A percentile compares a stretch with the other conserved stretches of the same genome.
phyloP scores from a whole-genome alignment of 2,797 vertebrate species.

The Acridotheres tristis region DNA sequence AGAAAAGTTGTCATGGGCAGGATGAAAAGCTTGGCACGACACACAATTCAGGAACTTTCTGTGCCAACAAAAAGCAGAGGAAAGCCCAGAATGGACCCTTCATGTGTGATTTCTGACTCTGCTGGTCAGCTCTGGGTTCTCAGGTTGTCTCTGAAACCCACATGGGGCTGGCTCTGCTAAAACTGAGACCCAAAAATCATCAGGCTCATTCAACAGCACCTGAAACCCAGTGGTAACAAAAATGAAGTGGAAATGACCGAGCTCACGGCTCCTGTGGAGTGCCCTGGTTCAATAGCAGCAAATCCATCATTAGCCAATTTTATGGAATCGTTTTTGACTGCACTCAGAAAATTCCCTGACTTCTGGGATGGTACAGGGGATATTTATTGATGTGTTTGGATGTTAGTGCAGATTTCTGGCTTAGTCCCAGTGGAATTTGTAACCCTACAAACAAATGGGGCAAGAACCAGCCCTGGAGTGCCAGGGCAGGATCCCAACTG shows the following conservation, averaged over 20 bases:
- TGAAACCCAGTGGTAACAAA: not conserved
- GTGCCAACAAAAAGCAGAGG: not conserved
- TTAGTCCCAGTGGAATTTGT: not conserved
- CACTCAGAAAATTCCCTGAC: not conserved
- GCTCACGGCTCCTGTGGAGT: not conserved
- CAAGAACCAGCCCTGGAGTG: fast-evolving
- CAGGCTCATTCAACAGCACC: not conserved
- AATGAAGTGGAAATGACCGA: not conserved
- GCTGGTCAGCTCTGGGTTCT: not conserved
- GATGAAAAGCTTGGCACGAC: not conserved
- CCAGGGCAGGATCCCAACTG: not conserved
- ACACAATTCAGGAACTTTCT: not conserved
- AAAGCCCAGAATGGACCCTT: not conserved
- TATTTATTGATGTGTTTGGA: not conserved
- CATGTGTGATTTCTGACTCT: not conserved
- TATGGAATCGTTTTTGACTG: not conserved
- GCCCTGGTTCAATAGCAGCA: not conserved
- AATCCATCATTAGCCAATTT: not conserved
- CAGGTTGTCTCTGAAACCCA: not conserved
- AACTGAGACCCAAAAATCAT: constrained; percentile 5
- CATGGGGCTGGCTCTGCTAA: not conserved
- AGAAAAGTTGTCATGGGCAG: not conserved
- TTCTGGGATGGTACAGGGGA: not conserved
- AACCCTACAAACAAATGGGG: not conserved
- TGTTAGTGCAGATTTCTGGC: not conserved